A percentile compares a stretch with the other conserved stretches of the same genome.
Evolutionary conservation across 2,888 invertebrate genomes (phyloP).

Genomic region (Plebejus anna): DNA sequence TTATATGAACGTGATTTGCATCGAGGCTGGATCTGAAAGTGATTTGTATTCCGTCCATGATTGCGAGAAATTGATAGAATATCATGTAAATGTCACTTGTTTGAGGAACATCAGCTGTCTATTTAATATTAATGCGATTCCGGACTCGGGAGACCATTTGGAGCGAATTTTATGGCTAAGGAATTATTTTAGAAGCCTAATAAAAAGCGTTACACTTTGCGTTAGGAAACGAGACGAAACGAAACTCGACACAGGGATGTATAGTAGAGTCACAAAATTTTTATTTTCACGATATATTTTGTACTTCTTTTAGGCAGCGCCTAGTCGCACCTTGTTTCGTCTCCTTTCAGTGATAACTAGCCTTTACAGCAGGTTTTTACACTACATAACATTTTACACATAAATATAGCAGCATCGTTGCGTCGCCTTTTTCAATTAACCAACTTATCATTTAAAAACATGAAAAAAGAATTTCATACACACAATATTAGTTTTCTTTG

Average conservation of each 20-base stretch:
- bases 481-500: neutral
- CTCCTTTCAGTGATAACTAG: too few species aligned
- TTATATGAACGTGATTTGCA: slow-evolving; percentile 33
- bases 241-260: too few species aligned
- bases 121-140: slow-evolving; percentile 9
- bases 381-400: too few species aligned
- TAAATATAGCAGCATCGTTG: too few species aligned
- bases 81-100: slow-evolving; percentile 27
- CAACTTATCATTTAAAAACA: neutral
- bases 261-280: too few species aligned
- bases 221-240: too few species aligned
- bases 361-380: too few species aligned
- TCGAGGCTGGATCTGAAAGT: slow-evolving; percentile 7
- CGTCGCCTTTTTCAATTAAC: neutral
- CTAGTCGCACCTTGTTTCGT: too few species aligned
- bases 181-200: neutral
- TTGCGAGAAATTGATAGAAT: slow-evolving; percentile 21
- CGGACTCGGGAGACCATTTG: neutral
- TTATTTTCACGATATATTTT: too few species aligned
- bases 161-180: neutral
- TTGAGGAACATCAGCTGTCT: slow-evolving; percentile 20
- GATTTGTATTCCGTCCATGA: slow-evolving; percentile 16
- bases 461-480: neutral
- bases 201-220: neutral
- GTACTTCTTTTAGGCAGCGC: too few species aligned